Conservation (phyloP, 2,888 invertebrate species). For the Imbricaverruca yamaguchii region DNA sequence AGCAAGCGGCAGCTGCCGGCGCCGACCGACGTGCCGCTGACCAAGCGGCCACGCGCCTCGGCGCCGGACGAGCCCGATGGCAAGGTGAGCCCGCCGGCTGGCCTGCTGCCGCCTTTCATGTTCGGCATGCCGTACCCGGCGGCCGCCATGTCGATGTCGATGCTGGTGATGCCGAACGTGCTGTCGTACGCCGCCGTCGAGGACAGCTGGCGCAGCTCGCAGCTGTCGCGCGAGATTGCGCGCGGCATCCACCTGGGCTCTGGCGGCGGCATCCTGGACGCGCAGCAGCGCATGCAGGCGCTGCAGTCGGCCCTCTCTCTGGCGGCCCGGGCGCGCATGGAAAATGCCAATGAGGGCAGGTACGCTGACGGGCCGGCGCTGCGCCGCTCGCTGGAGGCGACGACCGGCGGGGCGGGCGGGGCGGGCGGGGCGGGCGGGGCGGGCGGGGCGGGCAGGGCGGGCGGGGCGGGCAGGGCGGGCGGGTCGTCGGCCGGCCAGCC, state of each 20-base stretch:
- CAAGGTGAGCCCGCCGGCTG: not conserved
- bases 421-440: constrained; percentile 68
- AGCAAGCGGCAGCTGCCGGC: constrained; percentile 57
- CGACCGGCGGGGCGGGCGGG: constrained; percentile 53
- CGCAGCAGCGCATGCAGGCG: not conserved
- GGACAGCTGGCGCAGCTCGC: not conserved
- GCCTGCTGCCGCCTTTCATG: not conserved
- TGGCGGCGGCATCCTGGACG: not conserved
- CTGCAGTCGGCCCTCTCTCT: not conserved
- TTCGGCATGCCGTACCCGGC: not conserved
- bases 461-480: constrained; percentile 61
- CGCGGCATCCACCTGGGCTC: not conserved
- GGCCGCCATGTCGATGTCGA: constrained; percentile 1
- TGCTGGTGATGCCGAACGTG: not conserved
- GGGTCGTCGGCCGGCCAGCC: constrained; percentile 42
- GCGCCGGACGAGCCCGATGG: too few relatives aligned
- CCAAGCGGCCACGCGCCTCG: not conserved
- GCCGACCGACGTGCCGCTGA: not conserved
- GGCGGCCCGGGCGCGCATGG: not conserved
- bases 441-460: constrained; percentile 68
- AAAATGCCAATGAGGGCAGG: not conserved
- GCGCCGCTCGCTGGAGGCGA: not conserved
- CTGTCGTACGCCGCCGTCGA: not conserved
- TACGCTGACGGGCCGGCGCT: not conserved
- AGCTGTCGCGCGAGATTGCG: not conserved